A percentile compares a stretch with the other conserved stretches of the same genome.
Conservation (phyloP, 2,888 invertebrate genomes). For the Pyrgus malvae region DNA sequence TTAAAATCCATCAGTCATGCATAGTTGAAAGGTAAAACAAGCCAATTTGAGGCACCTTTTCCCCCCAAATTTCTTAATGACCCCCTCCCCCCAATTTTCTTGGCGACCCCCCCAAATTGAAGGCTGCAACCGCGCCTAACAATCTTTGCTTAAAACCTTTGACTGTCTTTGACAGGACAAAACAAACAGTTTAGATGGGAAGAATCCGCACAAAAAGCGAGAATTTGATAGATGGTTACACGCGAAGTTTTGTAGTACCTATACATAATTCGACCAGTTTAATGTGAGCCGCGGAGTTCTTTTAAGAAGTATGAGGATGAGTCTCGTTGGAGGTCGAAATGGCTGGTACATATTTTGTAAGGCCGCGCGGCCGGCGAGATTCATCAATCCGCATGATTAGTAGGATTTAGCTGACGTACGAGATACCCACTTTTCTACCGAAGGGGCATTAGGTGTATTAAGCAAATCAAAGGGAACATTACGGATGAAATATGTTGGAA, state of each 20-base stretch:
- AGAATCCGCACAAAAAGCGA: conserved; percentile 1
- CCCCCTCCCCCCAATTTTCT: too few relatives aligned
- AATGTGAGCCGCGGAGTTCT: not conserved
- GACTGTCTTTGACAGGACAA: not conserved
- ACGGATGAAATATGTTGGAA: not conserved
- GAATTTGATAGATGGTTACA: conserved; percentile 17
- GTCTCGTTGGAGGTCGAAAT: not conserved
- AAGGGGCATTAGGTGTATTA: conserved; percentile 4
- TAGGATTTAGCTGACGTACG: conserved; percentile 12
- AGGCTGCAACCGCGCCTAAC: not conserved
- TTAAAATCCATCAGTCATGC: too few relatives aligned
- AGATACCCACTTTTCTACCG: conserved; percentile 8
- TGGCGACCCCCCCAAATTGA: too few relatives aligned
- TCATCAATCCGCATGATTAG: conserved; percentile 16
- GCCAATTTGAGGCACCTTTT: too few relatives aligned
- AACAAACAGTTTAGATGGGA: not conserved
- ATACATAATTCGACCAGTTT: conserved; percentile 2
- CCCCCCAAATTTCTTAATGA: too few relatives aligned
- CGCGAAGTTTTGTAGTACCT: not conserved
- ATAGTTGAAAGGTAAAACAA: too few relatives aligned
- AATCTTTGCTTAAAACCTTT: not conserved
- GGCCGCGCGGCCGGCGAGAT: not conserved
- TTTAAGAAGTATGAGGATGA: not conserved
- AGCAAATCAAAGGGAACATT: not conserved
- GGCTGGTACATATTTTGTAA: not conserved